phyloP scores from a whole-genome alignment of 2,113 vertebrate species.

The Etheostoma cragini region DNA sequence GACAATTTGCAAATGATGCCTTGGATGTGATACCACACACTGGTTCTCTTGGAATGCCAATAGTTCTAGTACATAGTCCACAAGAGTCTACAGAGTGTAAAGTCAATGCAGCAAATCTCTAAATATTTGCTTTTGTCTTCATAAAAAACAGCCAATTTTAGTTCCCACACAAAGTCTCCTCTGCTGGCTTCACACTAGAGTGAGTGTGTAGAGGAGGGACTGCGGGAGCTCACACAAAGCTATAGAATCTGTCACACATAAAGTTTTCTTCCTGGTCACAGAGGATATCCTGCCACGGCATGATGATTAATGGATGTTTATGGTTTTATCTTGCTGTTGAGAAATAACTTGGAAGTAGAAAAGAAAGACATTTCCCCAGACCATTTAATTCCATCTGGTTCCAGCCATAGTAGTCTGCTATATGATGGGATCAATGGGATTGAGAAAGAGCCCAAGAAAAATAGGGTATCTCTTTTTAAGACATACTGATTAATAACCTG shows the following conservation, averaged over 20 bases:
- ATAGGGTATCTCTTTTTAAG: conserved; percentile 16
- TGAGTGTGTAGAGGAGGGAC: conserved; percentile 29
- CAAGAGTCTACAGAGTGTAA: neutral
- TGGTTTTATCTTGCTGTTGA: conserved; percentile 65
- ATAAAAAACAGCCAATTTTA: conserved; percentile 1
- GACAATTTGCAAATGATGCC: no score
- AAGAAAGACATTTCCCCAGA: conserved; percentile 55
- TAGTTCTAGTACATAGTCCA: neutral
- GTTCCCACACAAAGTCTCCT: conserved; percentile 4
- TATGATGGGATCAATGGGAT: conserved; percentile 61
- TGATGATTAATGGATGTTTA: conserved; percentile 73
- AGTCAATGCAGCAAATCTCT: neutral
- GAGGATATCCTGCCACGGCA: conserved; percentile 53
- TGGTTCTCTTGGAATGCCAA: conserved; percentile 1
- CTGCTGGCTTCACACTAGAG: conserved; percentile 28
- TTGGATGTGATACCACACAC: neutral
- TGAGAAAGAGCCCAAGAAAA: conserved; percentile 47
- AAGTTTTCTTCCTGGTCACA: conserved; percentile 57
- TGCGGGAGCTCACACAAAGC: conserved; percentile 37
- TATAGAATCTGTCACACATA: conserved; percentile 57
- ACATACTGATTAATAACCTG: conserved; percentile 50
- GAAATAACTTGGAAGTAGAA: conserved; percentile 54
- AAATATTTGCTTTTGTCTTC: conserved; percentile 31
- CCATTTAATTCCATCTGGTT: conserved; percentile 57
- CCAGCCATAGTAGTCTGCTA: conserved; percentile 20